These are phyloP conservation scores for Venustoraphidia nigricollis DNA, from an alignment of 2,888 invertebrate genomes.

Conservation along the genomic window DNA sequence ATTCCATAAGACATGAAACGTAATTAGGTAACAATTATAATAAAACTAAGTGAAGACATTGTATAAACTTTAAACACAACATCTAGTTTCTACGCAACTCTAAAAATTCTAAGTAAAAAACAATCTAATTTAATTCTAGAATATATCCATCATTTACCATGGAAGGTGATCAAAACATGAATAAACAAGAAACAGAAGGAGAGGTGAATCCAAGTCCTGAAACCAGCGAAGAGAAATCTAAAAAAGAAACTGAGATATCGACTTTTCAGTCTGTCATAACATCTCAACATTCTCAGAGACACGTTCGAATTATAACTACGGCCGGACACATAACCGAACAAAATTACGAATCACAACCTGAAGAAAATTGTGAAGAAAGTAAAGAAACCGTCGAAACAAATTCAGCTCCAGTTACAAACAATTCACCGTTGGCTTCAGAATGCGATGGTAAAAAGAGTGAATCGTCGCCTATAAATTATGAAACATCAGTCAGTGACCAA, in stretches of 20 bases:
- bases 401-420: not conserved
- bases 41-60: too few species aligned
- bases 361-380: not conserved
- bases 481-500: too few species aligned
- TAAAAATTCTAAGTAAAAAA: too few species aligned
- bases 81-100: too few species aligned
- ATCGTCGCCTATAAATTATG: not conserved
- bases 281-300: constrained; percentile 36
- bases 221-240: constrained; percentile 12
- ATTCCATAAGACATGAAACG: too few species aligned
- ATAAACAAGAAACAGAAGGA: not conserved
- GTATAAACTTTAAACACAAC: too few species aligned
- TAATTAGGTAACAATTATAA: too few species aligned
- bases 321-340: constrained; percentile 38
- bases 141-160: constrained; percentile 2
- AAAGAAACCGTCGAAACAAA: not conserved
- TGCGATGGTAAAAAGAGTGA: not conserved
- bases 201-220: constrained; percentile 10
- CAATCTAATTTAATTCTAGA: too few species aligned
- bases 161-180: too few species aligned
- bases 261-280: constrained; percentile 33
- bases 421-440: not conserved
- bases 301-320: constrained; percentile 42
- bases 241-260: too few species aligned
- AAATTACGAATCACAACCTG: constrained; percentile 13